phyloP scores from a whole-genome alignment of 2,797 vertebrate species.

The Sebastiscus albofasciatus region DNA sequence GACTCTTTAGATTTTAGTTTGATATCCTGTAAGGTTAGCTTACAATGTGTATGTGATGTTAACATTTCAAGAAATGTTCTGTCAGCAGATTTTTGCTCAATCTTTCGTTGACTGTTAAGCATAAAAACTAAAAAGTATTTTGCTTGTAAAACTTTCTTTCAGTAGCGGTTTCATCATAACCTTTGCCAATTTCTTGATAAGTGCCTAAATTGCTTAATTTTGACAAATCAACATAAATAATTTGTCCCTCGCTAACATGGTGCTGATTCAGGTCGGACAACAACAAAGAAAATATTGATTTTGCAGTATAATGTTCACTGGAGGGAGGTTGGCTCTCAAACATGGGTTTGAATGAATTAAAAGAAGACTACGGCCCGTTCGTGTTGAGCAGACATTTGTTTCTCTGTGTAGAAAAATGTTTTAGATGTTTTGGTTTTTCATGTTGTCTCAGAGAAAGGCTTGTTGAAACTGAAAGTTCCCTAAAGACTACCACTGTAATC shows the following conservation, averaged over 20 bases:
- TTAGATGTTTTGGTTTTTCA: conserved; percentile 63
- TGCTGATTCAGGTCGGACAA: conserved; percentile 63
- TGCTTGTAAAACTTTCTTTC: conserved; percentile 46
- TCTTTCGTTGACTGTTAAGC: conserved; percentile 48
- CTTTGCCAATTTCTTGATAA: conserved; percentile 75
- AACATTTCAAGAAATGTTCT: conserved; percentile 18
- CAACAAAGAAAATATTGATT: conserved; percentile 22
- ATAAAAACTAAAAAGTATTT: conserved; percentile 50
- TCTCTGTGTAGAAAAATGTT: conserved; percentile 52
- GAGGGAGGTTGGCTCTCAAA: conserved; percentile 10
- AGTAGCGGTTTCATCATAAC: conserved; percentile 50
- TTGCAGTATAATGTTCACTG: conserved; percentile 17
- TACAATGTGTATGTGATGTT: conserved; percentile 47
- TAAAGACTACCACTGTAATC: conserved; percentile 85
- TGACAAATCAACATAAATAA: conserved; percentile 64
- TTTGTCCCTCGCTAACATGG: conserved; percentile 53
- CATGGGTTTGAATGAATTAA: conserved; percentile 27
- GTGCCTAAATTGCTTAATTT: conserved; percentile 80
- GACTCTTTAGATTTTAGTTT: conserved; percentile 49
- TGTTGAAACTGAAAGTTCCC: conserved; percentile 69
- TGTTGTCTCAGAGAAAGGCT: conserved; percentile 66
- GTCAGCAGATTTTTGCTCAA: conserved; percentile 43
- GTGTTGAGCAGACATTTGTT: conserved; percentile 46
- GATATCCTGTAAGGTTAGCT: conserved; percentile 33
- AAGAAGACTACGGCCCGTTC: conserved; percentile 23